Evolutionary conservation across 2,113 vertebrate species (phyloP), one percentile per base, ranked within the genome.

Genomic region (Merops nubicus): DNA sequence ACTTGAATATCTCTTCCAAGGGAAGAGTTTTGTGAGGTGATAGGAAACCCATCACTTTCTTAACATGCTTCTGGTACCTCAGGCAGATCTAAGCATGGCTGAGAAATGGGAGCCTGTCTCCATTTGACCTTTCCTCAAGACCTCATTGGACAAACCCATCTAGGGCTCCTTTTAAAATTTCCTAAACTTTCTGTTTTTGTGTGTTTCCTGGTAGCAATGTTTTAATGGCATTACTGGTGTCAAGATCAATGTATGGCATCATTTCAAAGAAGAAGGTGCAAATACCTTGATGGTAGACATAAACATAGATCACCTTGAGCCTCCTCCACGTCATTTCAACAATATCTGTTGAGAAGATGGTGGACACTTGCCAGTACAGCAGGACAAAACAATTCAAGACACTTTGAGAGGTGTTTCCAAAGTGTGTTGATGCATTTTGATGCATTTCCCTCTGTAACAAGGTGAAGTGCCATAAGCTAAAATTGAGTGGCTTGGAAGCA

Each of bases 341-440:
- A 31, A 67, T 91, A 95, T 96, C 93, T 85, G 64, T 26, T 20
- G 28, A 73, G 87, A 75, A 78, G 51, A n/a, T 57, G 51, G 60
- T 79, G 62, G 76, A 56, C 25, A 10, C 45, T 93, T 65, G 85
- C 79, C 77, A 63, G 60, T 47, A 60, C 83, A 82, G 28, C 45
- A 59, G 91, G 81, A 68, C 59, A 70, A 85, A 84, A 77, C 25
- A 91, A 68, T 74, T 65, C 2, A 2, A 84, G 60, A 28, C 23
- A 17, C 26, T 85, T 91, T 65, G 21, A 88, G 63, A 85, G 67
- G 34, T 51, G 69, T 85, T 97, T 87, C 89, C 73, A 42, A 80
- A 85, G 86, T 93, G 87, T 80, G 69, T 80, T 54, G 88, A 56
- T 85, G 85, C 79, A 94, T 93, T 76, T 85, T 88, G 95, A 78